Base-by-base conservation (phyloP, 2,888 invertebrate genomes). In the Plagiodera versicolora region DNA sequence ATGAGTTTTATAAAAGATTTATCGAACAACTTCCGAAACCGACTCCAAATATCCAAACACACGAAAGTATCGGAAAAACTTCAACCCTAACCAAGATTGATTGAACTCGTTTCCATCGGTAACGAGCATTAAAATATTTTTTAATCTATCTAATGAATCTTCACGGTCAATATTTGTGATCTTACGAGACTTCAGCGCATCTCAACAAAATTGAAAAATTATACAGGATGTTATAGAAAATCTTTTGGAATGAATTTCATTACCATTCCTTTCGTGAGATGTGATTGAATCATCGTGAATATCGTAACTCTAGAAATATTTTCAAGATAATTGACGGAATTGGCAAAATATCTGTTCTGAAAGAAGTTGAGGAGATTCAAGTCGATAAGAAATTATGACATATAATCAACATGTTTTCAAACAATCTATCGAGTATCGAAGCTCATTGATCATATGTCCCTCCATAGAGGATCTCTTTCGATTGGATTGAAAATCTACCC, bases 51-150 rank as follows among this genome's bases (percentile, higher is more conserved):
- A 39, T 39, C 39, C 39, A 39, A 39, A 39, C 39, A 39, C 39
- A 39, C 39, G 14, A 39, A 39, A 39, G 39, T 39, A 39, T 39
- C 39, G 39, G 39, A 39, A 39, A 39, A 39, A 39, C 39, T 39
- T 39, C 39, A 39, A 14, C 39, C 39, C 14, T 14, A 39, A 39
- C 39, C n/a, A 39, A 39, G 39, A 39, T 39, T 39, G 39, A 39
- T 39, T 39, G 14, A n/a, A 39, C 14, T 39, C 39, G 4, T 39
- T 14, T 11, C 6, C 39, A 14, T 39, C 39, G 14, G 39, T 14
- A 39, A 39, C 39, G 14, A 39, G 39, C 39, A 39, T 39, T 39
- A 14, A 39, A 39, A 39, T 39, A 39, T 39, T n/a, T 39, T n/a
- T 39, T 14, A 14, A 39, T 39, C 39, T 39, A 4, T 39, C 14